phyloP scores from a whole-genome alignment of 2,888 invertebrate genomes.

The Syrista parreyssii region DNA sequence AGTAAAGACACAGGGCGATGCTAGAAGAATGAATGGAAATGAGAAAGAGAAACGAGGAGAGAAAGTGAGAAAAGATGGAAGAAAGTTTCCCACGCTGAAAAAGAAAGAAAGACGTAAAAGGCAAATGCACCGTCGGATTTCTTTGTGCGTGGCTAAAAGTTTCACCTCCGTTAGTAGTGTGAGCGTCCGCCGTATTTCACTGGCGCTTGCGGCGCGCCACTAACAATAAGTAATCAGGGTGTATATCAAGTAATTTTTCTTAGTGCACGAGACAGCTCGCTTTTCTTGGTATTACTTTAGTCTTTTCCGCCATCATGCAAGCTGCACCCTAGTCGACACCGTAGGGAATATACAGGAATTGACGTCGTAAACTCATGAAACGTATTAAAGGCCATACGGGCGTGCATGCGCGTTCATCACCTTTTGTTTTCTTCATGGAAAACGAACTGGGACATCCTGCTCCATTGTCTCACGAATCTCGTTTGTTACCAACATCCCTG shows the following conservation, averaged over 20 bases:
- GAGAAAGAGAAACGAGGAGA: neutral
- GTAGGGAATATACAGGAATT: neutral
- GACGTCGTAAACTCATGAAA: neutral
- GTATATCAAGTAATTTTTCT: slow-evolving; percentile 15
- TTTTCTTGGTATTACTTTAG: neutral
- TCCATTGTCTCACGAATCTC: neutral
- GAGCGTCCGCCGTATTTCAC: slow-evolving; percentile 11
- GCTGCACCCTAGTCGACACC: neutral
- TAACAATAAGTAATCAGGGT: slow-evolving; percentile 15
- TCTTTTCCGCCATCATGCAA: neutral
- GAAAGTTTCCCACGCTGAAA: neutral
- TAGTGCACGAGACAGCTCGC: neutral
- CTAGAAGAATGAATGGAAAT: neutral
- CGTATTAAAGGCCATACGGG: neutral
- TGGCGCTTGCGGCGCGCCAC: slow-evolving; percentile 12
- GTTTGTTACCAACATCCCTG: neutral
- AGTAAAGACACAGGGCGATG: neutral
- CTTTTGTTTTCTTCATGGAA: neutral
- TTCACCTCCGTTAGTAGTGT: neutral
- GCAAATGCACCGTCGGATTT: slow-evolving; percentile 1
- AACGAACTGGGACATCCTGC: neutral
- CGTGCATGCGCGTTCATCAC: neutral
- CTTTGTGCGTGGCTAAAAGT: neutral
- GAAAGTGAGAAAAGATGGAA: slow-evolving; percentile 3
- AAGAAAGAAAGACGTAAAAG: slow-evolving; percentile 1